phyloP scores from a whole-genome alignment of 1,140 invertebrate species.

The Plodia interpunctella region DNA sequence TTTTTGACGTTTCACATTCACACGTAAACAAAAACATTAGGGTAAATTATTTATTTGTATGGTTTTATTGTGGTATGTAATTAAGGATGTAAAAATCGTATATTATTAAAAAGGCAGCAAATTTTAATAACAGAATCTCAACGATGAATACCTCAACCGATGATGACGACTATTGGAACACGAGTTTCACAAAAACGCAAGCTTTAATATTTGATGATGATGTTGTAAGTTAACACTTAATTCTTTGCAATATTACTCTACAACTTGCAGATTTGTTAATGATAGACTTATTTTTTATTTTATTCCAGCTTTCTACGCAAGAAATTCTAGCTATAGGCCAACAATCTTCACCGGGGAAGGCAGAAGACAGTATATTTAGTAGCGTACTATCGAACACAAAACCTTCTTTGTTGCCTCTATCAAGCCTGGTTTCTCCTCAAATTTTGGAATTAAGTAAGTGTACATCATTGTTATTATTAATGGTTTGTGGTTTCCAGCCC shows the following conservation, averaged over 20 bases:
- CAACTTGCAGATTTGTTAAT: no score
- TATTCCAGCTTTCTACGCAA: slow-evolving; percentile 56
- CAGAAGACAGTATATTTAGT: slow-evolving; percentile 39
- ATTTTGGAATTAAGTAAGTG: slow-evolving; percentile 61
- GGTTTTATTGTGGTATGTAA: no score
- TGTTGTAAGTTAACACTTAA: slow-evolving; percentile 49
- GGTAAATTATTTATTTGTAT: no score
- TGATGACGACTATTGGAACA: slow-evolving; percentile 70
- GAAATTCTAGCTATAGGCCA: slow-evolving; percentile 66
- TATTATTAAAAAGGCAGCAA: not conserved
- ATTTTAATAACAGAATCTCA: not conserved
- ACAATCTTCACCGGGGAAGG: slow-evolving; percentile 40
- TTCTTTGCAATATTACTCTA: no score
- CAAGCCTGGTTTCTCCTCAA: slow-evolving; percentile 52
- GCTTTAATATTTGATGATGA: slow-evolving; percentile 68
- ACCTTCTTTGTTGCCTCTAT: slow-evolving; percentile 42
- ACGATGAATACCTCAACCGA: not conserved
- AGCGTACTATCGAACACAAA: slow-evolving; percentile 37
- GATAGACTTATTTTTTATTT: slow-evolving; percentile 5
- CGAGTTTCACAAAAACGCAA: slow-evolving; percentile 61
- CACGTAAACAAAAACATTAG: no score
- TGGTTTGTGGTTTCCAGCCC: no score
- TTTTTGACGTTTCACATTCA: no score
- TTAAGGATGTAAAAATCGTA: not conserved
- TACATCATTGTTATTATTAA: no score